Conservation (phyloP, 2,888 invertebrate species). For the Leucophenga maculata region DNA sequence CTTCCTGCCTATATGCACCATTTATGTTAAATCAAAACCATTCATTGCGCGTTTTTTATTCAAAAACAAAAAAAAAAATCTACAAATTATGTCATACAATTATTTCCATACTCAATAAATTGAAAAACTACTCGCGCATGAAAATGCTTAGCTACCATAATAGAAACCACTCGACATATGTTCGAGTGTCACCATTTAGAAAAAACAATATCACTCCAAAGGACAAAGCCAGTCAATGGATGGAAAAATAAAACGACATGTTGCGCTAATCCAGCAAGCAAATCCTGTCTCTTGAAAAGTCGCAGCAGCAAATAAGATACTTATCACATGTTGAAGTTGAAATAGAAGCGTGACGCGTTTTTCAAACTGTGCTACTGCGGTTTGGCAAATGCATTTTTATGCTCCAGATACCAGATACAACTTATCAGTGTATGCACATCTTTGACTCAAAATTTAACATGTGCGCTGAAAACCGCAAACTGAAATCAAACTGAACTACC, state of each 20-base stretch:
- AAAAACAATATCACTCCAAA: neutral
- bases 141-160: constrained; percentile 8
- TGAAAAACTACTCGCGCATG: constrained; percentile 6
- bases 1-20: too few species aligned
- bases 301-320: constrained; percentile 18
- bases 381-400: neutral
- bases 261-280: constrained; percentile 21
- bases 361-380: neutral
- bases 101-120: neutral
- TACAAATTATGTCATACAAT: neutral
- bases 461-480: constrained; percentile 62
- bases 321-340: constrained; percentile 40
- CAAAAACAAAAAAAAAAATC: too few species aligned
- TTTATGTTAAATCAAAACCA: too few species aligned
- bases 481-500: constrained; percentile 59
- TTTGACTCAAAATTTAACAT: constrained; percentile 32
- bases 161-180: constrained; percentile 15
- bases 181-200: constrained; percentile 11
- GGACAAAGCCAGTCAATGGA: constrained; percentile 19
- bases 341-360: neutral
- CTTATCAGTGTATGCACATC: neutral
- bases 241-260: constrained; percentile 41
- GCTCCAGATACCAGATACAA: neutral
- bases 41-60: too few species aligned
- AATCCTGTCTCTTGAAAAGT: constrained; percentile 1